These are phyloP conservation scores for Chiroxiphia lanceolata DNA, from an alignment of 2,797 vertebrate species.

Conservation along the genomic window DNA sequence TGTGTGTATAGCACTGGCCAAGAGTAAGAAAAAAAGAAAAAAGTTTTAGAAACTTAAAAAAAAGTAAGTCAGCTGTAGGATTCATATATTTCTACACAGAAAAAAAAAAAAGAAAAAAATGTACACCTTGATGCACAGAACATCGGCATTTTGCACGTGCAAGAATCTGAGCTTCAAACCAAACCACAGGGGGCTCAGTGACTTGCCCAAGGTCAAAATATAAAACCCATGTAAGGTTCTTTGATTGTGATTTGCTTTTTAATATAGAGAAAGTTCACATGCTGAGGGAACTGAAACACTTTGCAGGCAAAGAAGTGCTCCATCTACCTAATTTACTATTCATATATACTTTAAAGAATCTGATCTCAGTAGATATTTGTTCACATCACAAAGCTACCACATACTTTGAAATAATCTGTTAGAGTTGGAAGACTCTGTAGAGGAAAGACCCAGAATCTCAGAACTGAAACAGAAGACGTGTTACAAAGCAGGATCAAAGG, in stretches of 20 bases:
- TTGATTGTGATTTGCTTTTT: constrained; percentile 52
- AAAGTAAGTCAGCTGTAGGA: neutral
- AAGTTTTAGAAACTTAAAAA: neutral
- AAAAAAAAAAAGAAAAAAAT: no score
- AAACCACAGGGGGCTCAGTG: neutral
- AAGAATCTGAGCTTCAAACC: constrained; percentile 9
- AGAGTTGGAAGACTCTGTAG: neutral
- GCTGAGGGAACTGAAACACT: constrained; percentile 17
- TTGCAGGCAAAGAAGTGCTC: neutral
- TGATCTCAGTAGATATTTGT: constrained; percentile 38
- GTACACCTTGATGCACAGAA: neutral
- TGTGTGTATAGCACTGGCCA: neutral
- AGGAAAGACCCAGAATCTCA: constrained; percentile 11
- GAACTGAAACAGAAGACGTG: neutral
- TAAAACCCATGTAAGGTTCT: neutral
- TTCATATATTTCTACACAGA: neutral
- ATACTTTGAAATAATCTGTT: constrained; percentile 37
- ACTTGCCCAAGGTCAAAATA: constrained; percentile 49
- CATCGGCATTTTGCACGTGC: constrained; percentile 20
- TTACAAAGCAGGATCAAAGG: constrained; percentile 29
- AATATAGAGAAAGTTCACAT: constrained; percentile 2
- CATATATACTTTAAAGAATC: constrained; percentile 38
- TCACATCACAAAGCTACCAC: constrained; percentile 37
- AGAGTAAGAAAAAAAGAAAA: neutral
- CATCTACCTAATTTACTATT: constrained; percentile 47